Evolutionary conservation across 2,888 invertebrate genomes (phyloP).

Genomic region (Rhogogaster chlorosoma): DNA sequence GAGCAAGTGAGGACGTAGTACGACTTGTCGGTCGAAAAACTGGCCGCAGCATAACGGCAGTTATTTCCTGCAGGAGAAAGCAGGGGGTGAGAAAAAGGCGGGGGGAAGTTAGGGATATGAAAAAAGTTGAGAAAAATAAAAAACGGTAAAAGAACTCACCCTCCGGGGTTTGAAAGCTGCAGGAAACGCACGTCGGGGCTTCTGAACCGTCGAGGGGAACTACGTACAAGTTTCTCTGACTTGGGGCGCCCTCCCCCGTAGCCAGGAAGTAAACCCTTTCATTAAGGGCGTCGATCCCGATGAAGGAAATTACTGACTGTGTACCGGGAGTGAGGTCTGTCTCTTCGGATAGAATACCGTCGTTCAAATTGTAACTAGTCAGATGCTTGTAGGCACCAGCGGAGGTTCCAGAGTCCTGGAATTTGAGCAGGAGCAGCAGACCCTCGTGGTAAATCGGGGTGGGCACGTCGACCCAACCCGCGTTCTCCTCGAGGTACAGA

Average conservation of each 20-base stretch:
- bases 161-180: slow-evolving; percentile 81
- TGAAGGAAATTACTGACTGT: slow-evolving; percentile 62
- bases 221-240: slow-evolving; percentile 84
- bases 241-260: slow-evolving; percentile 83
- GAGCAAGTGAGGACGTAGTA: slow-evolving; percentile 85
- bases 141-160: slow-evolving; percentile 72
- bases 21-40: slow-evolving; percentile 82
- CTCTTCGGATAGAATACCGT: slow-evolving; percentile 58
- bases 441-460: slow-evolving; percentile 80
- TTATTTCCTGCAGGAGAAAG: slow-evolving; percentile 64
- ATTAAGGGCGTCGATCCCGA: slow-evolving; percentile 62
- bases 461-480: slow-evolving; percentile 86
- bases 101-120: neutral
- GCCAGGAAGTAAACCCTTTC: slow-evolving; percentile 84
- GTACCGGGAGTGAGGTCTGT: slow-evolving; percentile 67
- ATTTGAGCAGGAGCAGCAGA: slow-evolving; percentile 75
- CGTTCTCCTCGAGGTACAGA: slow-evolving; percentile 80
- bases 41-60: slow-evolving; percentile 82
- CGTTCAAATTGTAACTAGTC: slow-evolving; percentile 62
- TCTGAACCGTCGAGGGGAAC: slow-evolving; percentile 79
- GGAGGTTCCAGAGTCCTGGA: slow-evolving; percentile 66
- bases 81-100: neutral
- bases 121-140: neutral
- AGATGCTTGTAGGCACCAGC: slow-evolving; percentile 73
- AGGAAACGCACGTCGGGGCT: slow-evolving; percentile 84